Evolutionary conservation across 2,888 invertebrate genomes (phyloP), one percentile per base, ranked within the genome.

Genomic region (Drosophila neonasuta): DNA sequence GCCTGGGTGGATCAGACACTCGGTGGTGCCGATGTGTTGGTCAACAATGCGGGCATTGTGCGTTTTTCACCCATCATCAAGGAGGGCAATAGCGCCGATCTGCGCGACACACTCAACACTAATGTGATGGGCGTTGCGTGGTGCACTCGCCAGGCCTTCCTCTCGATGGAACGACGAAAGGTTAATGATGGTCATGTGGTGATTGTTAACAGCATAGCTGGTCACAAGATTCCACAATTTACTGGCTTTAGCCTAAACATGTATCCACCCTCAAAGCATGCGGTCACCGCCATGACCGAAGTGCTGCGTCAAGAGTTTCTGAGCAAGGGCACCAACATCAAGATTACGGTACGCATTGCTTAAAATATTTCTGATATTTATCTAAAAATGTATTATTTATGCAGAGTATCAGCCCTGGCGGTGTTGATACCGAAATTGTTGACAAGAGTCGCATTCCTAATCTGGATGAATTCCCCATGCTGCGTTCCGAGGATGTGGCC

Each of bases 1-100:
- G 73, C 86, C 24, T 90, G 88, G 87, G 90, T 92, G 49, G 90
- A 92, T 13, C 72, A 87, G 11, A 86, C 91, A 7, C 74, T 92
- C 0, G 93, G 93, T 0, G 92, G 92, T 1, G 90, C 58, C 6
- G 63, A 63, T 58, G 58, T 63, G 0, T 17, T 63, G 32, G 39
- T 63, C 1, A 63, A 63, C 32, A 58, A 58, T 30, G 63, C 63
- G 2, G 63, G 58, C 6, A 57, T 58, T 13, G 0, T 20, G 10
- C 50, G 45, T 7, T 1, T 9, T 1, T 17, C 29, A 5, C 3
- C 15, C 5, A 29, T 62, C 2, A 6, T 8, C 15, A 44, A 15
- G 2, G 50, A 39, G 44, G 57, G 44, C 3, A 57, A 56, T n/a
- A 50, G 62, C 10, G 62, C 34, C 0, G 44, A 49, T 56, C 7